Base-by-base conservation (phyloP, 2,888 invertebrate species). In the Macrophya alboannulata region DNA sequence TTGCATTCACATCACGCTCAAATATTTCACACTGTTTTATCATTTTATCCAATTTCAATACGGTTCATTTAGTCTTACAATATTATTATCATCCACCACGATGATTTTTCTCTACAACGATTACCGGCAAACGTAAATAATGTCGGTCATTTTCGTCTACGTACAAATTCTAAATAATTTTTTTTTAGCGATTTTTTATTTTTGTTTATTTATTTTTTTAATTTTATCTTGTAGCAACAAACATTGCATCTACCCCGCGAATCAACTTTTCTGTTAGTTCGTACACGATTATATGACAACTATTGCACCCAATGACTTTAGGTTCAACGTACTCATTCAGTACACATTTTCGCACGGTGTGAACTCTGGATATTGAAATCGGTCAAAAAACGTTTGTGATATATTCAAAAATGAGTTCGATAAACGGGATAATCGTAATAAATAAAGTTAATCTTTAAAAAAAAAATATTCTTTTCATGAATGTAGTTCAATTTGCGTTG, bases 91-190 rank as follows among this genome's bases (percentile, higher is more conserved):
- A 31, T 2, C 31, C 1, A 31, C 1, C 31, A 40, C 72, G 43
- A 43, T 71, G 6, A 31, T 17, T 71, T 71, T 40, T 71, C n/a
- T 8, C 37, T 15, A 25, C 17, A 17, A 37, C n/a, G 8, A 37
- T 65, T 25, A 65, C 71, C 71, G 71, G 71, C 71, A 17, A 71
- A 71, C 17, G n/a, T 31, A 71, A 21, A 62, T 25, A 62, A 25
- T 1, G 37, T 25, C 37, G 65, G 68, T 68, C 68, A 68, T 37
- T 68, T 15, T 4, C 37, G 6, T 51, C n/a, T 51, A 51, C 4
- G 1, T 5, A 6, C 6, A 51, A 17, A 6, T 15, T 15, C 17
- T 17, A 6, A 51, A 51, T 62, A 25, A 62, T 25, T 25, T 62
- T 25, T 25, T 62, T 62, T 25, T 25, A 10, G 21, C 21, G 4